phyloP scores from a whole-genome alignment of 2,113 vertebrate species.

The Phyllopteryx taeniolatus region DNA sequence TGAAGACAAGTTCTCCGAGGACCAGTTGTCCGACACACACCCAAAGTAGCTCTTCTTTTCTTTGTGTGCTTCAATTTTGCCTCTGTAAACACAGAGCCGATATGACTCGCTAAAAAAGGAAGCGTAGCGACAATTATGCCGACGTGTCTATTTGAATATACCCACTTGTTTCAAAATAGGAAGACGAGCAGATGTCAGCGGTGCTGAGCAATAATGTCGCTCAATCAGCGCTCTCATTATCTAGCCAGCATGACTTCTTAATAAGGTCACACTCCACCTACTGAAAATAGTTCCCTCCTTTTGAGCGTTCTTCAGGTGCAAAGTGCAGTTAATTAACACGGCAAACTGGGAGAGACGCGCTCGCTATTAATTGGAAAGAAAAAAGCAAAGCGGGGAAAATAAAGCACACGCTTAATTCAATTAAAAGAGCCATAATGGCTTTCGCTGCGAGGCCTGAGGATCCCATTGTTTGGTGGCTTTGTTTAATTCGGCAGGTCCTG shows the following conservation, averaged over 20 bases:
- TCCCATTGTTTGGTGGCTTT: slow-evolving; percentile 70
- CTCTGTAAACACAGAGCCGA: not conserved
- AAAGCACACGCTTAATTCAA: slow-evolving; percentile 75
- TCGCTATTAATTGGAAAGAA: slow-evolving; percentile 72
- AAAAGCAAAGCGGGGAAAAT: slow-evolving; percentile 64
- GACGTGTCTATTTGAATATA: slow-evolving; percentile 2
- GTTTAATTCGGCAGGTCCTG: slow-evolving; percentile 62
- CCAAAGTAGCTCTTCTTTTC: not conserved
- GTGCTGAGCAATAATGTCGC: slow-evolving; percentile 73
- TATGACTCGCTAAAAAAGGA: not conserved
- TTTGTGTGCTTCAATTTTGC: too few species aligned
- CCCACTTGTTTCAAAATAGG: slow-evolving; percentile 53
- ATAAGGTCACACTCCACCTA: slow-evolving; percentile 80
- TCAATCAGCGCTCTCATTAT: slow-evolving; percentile 79
- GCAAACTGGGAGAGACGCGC: slow-evolving; percentile 67
- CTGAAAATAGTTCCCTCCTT: slow-evolving; percentile 79
- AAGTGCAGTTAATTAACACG: slow-evolving; percentile 81
- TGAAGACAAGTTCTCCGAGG: too few species aligned
- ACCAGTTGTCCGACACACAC: too few species aligned
- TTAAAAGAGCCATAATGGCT: slow-evolving; percentile 74
- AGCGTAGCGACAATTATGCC: not conserved
- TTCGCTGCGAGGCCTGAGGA: slow-evolving; percentile 60
- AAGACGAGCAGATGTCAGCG: slow-evolving; percentile 26
- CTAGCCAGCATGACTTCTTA: slow-evolving; percentile 76
- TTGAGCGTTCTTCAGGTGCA: slow-evolving; percentile 79